These are phyloP conservation scores for Philaenus spumarius DNA, from an alignment of 1,140 invertebrate genomes.

Conservation along the genomic window DNA sequence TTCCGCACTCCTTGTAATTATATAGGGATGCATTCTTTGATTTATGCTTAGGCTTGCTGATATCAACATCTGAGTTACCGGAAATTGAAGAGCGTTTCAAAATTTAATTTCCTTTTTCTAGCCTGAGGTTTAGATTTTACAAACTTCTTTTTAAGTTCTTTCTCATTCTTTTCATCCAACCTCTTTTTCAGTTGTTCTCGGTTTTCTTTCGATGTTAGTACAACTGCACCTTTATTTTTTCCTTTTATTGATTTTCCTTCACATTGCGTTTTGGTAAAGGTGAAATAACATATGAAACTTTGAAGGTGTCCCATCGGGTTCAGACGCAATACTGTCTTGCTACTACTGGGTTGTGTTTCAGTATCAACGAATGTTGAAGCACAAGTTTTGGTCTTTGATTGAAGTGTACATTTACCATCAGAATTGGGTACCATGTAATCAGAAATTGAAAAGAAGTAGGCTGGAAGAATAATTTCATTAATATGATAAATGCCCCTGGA, in stretches of 20 bases:
- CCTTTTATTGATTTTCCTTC: neutral
- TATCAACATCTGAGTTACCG: no score
- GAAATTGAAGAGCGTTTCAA: no score
- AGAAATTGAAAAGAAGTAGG: constrained; percentile 4
- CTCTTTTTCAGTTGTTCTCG: no score
- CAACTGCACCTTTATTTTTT: neutral
- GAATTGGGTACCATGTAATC: constrained; percentile 5
- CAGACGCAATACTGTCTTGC: neutral
- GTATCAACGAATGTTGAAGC: no score
- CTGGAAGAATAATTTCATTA: constrained; percentile 24
- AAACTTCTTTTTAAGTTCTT: neutral
- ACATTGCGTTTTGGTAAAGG: no score
- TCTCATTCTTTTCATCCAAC: neutral
- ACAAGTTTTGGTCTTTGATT: neutral
- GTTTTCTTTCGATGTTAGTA: constrained; percentile 3
- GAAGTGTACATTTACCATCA: neutral
- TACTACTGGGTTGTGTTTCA: neutral
- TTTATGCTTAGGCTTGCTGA: no score
- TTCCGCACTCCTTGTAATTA: constrained; percentile 4
- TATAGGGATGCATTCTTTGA: no score
- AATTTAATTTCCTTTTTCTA: no score
- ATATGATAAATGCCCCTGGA: constrained; percentile 27
- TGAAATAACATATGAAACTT: neutral
- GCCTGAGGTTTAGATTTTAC: no score
- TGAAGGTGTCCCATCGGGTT: neutral